Evolutionary conservation across 2,888 invertebrate genomes (phyloP), one percentile per base, ranked within the genome.

Genomic region (Pardosa pseudoannulata): DNA sequence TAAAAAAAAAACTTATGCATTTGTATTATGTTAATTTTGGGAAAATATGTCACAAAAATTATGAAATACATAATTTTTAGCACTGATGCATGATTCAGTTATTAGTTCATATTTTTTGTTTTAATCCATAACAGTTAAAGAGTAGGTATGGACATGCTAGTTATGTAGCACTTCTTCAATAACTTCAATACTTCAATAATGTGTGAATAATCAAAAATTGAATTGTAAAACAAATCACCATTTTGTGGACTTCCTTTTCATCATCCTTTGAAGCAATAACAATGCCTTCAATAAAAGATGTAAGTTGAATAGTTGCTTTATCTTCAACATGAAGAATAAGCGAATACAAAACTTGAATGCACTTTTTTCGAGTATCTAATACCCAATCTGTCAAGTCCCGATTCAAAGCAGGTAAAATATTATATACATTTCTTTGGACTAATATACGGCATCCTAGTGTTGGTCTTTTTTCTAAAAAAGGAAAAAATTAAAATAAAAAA

Each of bases 381-480:
- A 95, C 94, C 96, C 96, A 97, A 89, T 96, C 95, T 0, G 93
- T 93, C 90, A 97, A 93, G 91, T 97, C 97, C 90, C 91, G 92
- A 67, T 93, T 92, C 89, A 97, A 93, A 50, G 95, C 95, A 28
- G 94, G 94, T 13, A 96, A 92, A 88, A 97, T 94, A 92, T 95
- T 95, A 74, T 94, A 94, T 88, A 96, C 93, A 90, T 96, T 95
- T 82, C 94, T 93, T 90, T 95, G 94, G 0, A 96, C 95, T 71
- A 98, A 92, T 1, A 93, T 93, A 9, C 97, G 94, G 90, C 98
- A 98, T 0, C 97, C 97, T 27, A 97, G 93, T 90, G 96, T 96
- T 0, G 97, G 97, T n/a, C 97, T 93, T 83, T 93, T 92, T 13
- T 95, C 95, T 94, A 64, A 28, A 28, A n/a, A 9, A 11, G 23